phyloP scores from a whole-genome alignment of 2,113 vertebrate genomes.

The Dascyllus trimaculatus region DNA sequence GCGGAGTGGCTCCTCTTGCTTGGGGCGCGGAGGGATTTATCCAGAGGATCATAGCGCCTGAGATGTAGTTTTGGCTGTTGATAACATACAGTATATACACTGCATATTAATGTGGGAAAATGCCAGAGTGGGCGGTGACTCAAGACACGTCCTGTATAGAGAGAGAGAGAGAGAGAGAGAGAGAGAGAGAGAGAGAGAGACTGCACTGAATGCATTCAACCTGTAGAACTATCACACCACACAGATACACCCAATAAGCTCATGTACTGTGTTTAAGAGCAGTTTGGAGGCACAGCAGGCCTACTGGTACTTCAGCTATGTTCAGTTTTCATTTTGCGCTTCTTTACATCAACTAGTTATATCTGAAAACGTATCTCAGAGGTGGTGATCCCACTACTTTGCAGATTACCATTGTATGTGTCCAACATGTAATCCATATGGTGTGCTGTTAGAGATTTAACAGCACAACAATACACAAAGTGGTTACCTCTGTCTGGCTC shows the following conservation, averaged over 20 bases:
- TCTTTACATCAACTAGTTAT: too few species aligned
- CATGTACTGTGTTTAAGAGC: too few species aligned
- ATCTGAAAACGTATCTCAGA: too few species aligned
- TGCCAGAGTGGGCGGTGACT: slow-evolving; percentile 62
- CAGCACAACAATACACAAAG: too few species aligned
- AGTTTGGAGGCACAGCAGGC: too few species aligned
- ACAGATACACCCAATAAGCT: not conserved
- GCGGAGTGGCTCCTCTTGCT: slow-evolving; percentile 4
- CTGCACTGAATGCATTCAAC: slow-evolving; percentile 34
- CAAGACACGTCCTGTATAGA: slow-evolving; percentile 2
- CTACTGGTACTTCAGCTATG: too few species aligned
- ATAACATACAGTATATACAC: slow-evolving; percentile 37
- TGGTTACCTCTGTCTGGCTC: too few species aligned
- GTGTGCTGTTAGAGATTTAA: too few species aligned
- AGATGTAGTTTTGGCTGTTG: slow-evolving; percentile 44
- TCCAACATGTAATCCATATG: too few species aligned
- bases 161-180: not conserved
- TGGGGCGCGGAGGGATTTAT: slow-evolving; percentile 42
- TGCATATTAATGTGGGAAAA: slow-evolving; percentile 62
- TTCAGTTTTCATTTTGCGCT: too few species aligned
- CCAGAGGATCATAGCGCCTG: not conserved
- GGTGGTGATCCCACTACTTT: too few species aligned
- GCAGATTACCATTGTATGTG: too few species aligned
- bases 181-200: slow-evolving; percentile 13
- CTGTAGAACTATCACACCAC: slow-evolving; percentile 31